Base-by-base conservation (phyloP, 1,140 invertebrate genomes). In the Diploscapter pachys region DNA sequence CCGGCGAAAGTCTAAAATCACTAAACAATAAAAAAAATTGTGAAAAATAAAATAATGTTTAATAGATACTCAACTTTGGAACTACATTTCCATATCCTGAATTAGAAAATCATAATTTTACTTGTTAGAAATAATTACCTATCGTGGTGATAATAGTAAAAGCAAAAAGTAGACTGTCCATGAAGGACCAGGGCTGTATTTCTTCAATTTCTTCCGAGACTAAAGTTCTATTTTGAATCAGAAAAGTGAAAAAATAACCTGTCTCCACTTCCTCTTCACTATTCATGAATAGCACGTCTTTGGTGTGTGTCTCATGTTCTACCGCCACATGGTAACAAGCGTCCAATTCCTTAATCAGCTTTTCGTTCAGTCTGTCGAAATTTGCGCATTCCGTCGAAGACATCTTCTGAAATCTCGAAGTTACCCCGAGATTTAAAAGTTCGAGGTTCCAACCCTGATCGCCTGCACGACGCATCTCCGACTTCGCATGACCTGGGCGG, bases 51-150 rank as follows among this genome's bases (percentile, higher is more conserved):
- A 31, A 31, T 31, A 31, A 1, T 59, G 57, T 13, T 9, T 59
- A 59, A 59, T 11, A 11, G 2, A 13, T 59, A 13, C 31, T 31
- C 31, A 31, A 31, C 31, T 31, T 84, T 9, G 88, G 88, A n/a
- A 87, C 88, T 71, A 86, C 86, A 79, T 89, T 87, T 6, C 88
- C 88, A 76, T 89, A 89, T 64, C 88, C 88, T 87, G 78, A 81
- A 71, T 51, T n/a, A n/a, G 48, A 65, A 6, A 63, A 50, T 31
- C 31, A 31, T 31, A 1, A 31, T 31, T n/a, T 75, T 53, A 9
- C 50, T 52, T 53, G 31, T 8, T 48, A 57, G 55, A 53, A 71
- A 8, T 5, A 6, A 56, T 11, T 50, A 76, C 78, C 78, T 13
- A 79, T 79, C n/a, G 78, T 79, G 0, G 78, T 79, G 61, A 79